These are phyloP conservation scores for Diplazon laetatorius DNA, from an alignment of 2,888 invertebrate genomes.

Conservation along the genomic window DNA sequence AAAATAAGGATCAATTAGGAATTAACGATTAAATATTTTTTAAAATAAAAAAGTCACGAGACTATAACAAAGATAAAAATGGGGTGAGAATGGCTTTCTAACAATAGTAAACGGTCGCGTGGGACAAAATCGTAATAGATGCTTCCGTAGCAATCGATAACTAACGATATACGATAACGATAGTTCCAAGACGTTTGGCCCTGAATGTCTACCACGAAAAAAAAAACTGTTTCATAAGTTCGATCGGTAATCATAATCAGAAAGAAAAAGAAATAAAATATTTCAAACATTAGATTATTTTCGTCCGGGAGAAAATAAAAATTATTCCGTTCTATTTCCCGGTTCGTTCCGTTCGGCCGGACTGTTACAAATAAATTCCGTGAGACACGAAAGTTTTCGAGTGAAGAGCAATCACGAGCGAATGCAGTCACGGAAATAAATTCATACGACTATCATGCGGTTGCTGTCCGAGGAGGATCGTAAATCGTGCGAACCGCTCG, in stretches of 20 bases:
- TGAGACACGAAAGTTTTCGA: conserved; percentile 43
- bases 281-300: conserved; percentile 11
- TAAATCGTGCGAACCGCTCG: conserved; percentile 55
- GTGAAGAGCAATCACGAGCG: conserved; percentile 26
- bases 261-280: conserved; percentile 19
- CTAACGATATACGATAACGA: conserved; percentile 62
- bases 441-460: conserved; percentile 42
- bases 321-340: conserved; percentile 10
- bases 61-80: conserved; percentile 10
- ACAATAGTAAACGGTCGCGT: conserved; percentile 55
- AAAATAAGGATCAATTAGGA: too few relatives aligned
- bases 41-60: background rate
- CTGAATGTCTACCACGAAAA: background rate
- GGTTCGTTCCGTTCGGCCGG: conserved; percentile 25
- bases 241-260: background rate
- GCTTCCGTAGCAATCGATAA: conserved; percentile 67
- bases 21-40: background rate
- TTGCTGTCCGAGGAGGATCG: conserved; percentile 51
- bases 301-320: background rate
- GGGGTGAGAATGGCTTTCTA: conserved; percentile 10
- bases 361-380: conserved; percentile 41
- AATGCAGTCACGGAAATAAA: conserved; percentile 55
- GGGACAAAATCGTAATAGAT: conserved; percentile 64
- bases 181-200: background rate
- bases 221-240: background rate